A percentile compares a stretch with the other conserved stretches of the same genome.
These are phyloP conservation scores for Pipa parva DNA, from an alignment of 2,113 vertebrate species.

Conservation along the genomic window DNA sequence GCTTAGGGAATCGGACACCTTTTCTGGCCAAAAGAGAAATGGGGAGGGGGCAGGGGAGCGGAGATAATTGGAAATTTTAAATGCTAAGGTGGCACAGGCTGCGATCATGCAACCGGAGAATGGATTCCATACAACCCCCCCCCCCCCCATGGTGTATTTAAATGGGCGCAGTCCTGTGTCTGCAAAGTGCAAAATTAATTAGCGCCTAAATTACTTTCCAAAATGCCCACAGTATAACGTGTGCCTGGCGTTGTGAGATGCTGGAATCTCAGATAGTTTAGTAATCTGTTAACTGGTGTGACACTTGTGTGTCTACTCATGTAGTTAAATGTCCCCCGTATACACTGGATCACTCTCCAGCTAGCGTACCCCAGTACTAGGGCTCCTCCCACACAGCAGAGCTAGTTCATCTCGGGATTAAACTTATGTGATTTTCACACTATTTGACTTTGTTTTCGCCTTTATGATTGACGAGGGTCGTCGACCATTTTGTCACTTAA, in stretches of 20 bases:
- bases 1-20: rapidly evolving
- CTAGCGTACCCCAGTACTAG: conserved; percentile 17
- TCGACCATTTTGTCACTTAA: too few species aligned
- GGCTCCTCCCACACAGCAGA: too few species aligned
- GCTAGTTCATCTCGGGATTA: too few species aligned
- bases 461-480: too few species aligned
- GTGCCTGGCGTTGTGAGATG: too few species aligned
- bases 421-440: too few species aligned
- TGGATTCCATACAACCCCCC: not conserved
- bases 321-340: conserved; percentile 19
- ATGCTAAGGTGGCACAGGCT: conserved; percentile 30
- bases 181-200: conserved; percentile 17
- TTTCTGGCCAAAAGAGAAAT: not conserved
- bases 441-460: too few species aligned
- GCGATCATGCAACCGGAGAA: conserved; percentile 19
- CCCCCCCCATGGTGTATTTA: not conserved
- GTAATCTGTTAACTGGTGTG: too few species aligned
- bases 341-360: conserved; percentile 8
- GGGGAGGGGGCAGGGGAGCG: rapidly evolving
- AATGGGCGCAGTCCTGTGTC: not conserved
- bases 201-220: too few species aligned
- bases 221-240: too few species aligned
- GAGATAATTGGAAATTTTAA: not conserved
- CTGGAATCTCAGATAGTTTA: too few species aligned
- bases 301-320: too few species aligned